phyloP scores from a whole-genome alignment of 37 sponge, comb jelly and placozoan species.

The Chondrosia reniformis region DNA sequence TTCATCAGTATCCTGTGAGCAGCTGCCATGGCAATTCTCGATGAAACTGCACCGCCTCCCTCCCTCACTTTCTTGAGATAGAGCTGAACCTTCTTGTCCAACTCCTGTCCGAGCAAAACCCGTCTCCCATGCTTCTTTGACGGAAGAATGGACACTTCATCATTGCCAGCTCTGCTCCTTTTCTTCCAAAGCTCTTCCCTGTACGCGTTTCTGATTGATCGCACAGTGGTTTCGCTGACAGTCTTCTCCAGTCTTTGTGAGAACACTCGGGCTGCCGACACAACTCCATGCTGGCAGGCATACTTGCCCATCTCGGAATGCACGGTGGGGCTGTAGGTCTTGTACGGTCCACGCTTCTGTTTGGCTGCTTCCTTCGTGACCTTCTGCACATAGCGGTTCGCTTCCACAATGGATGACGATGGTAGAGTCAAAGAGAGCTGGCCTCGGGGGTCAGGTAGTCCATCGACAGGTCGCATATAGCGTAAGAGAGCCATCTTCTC shows the following conservation, averaged over 20 bases:
- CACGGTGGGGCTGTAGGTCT: neutral
- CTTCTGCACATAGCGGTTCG: neutral
- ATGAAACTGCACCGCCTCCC: neutral
- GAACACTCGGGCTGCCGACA: slow-evolving; percentile 12
- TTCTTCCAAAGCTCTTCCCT: neutral
- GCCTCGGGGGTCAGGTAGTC: neutral
- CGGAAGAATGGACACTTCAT: neutral
- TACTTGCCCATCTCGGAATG: slow-evolving; percentile 19
- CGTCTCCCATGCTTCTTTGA: neutral
- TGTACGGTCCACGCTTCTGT: slow-evolving; percentile 21
- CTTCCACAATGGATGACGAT: neutral
- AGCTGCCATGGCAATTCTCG: slow-evolving; percentile 13
- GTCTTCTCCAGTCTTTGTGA: neutral
- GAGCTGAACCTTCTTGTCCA: slow-evolving; percentile 15
- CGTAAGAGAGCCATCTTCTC: slow-evolving; percentile 13
- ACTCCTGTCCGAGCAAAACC: slow-evolving; percentile 13
- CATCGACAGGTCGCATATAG: neutral
- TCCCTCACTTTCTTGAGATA: neutral
- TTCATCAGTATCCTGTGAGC: slow-evolving; percentile 3
- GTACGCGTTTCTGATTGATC: slow-evolving; percentile 18
- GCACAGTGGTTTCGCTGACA: neutral
- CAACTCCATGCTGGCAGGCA: slow-evolving; percentile 9
- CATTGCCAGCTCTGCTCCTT: neutral
- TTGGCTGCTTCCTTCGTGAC: too few species aligned
- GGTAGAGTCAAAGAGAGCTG: neutral